Percentiles rank a stretch among this genome's conserved stretches.
Evolutionary conservation across 2,797 vertebrate genomes (phyloP).

Genomic region (Alauda arvensis): DNA sequence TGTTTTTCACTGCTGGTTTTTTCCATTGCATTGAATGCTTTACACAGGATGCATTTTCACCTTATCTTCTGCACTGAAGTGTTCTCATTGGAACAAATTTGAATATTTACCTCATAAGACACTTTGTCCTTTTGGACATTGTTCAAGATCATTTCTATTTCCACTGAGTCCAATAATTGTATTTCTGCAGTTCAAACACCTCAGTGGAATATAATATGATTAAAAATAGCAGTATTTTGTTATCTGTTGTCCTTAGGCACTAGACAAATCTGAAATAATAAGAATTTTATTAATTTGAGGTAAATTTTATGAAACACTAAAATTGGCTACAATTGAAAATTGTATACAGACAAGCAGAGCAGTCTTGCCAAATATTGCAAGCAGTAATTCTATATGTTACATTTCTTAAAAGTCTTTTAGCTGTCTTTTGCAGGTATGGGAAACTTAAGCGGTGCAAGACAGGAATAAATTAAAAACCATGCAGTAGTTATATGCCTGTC

Average conservation of each 20-base stretch:
- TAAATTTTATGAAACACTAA: not conserved
- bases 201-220: not conserved
- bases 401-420: not conserved
- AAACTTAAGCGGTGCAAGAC: not conserved
- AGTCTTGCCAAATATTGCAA: not conserved
- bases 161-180: not conserved
- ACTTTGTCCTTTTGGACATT: not conserved
- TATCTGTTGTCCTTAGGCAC: not conserved
- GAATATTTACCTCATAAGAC: not conserved
- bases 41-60: not conserved
- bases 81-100: not conserved
- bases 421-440: not conserved
- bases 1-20: not conserved
- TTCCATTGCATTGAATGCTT: not conserved
- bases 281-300: not conserved
- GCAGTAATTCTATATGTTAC: not conserved
- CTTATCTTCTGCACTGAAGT: not conserved
- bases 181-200: not conserved
- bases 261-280: not conserved
- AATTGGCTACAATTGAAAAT: not conserved
- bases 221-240: not conserved
- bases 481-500: not conserved
- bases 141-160: not conserved
- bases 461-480: not conserved
- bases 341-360: not conserved